Evolutionary conservation across 2,888 invertebrate genomes (phyloP).

Genomic region (Venusia cambrica): DNA sequence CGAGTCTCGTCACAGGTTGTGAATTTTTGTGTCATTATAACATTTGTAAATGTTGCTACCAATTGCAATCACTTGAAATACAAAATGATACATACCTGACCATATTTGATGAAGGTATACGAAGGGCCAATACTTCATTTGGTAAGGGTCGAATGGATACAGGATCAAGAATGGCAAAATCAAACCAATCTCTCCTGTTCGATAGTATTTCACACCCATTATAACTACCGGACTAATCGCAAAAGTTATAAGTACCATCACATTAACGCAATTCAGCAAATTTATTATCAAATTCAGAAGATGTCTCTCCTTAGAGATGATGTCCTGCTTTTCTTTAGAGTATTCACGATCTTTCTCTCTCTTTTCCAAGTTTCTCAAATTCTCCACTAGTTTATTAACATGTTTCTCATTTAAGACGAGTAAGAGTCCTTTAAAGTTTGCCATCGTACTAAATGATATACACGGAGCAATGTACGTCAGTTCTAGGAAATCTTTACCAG

Average conservation of each 20-base stretch:
- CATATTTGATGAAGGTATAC: slow-evolving; percentile 53
- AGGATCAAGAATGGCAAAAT: slow-evolving; percentile 46
- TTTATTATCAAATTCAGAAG: slow-evolving; percentile 45
- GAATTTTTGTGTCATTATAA: no score
- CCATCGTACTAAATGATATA: slow-evolving; percentile 34
- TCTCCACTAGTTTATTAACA: slow-evolving; percentile 35
- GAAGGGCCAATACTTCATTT: slow-evolving; percentile 48
- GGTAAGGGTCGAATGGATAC: slow-evolving; percentile 57
- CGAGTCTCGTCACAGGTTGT: no score
- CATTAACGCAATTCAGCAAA: slow-evolving; percentile 38
- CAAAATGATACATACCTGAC: slow-evolving; percentile 57
- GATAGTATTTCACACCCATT: slow-evolving; percentile 42
- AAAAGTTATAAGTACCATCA: slow-evolving; percentile 37
- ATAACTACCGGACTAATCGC: slow-evolving; percentile 40
- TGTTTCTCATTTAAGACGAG: slow-evolving; percentile 33
- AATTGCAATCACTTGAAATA: no score
- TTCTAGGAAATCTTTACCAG: slow-evolving; percentile 39
- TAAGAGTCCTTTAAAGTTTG: slow-evolving; percentile 34
- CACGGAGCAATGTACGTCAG: slow-evolving; percentile 49
- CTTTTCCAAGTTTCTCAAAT: slow-evolving; percentile 37
- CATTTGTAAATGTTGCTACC: no score
- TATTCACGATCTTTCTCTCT: slow-evolving; percentile 19
- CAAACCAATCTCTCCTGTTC: slow-evolving; percentile 39
- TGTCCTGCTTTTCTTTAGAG: slow-evolving; percentile 29
- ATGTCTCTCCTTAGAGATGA: slow-evolving; percentile 36